Evolutionary conservation across 2,797 vertebrate genomes (phyloP), one percentile per base, ranked within the genome.

Genomic region (Myotis myotis): DNA sequence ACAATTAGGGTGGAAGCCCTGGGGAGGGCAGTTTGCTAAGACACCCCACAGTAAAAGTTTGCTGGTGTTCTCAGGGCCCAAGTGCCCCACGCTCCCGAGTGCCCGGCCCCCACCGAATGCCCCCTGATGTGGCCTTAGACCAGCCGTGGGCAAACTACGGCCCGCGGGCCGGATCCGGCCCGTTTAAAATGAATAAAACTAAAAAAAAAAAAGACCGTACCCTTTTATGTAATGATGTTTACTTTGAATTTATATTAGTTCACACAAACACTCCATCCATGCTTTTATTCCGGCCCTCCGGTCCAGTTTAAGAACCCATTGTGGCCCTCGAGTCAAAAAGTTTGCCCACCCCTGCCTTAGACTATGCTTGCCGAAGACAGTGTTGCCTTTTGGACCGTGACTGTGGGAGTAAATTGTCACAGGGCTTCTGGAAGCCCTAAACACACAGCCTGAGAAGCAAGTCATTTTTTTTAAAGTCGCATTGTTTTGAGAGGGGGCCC

Each of bases 1-100:
- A 33, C 96, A 89, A 19, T 96, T 93, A 97, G 93, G 80, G 41
- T 90, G 92, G 82, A 55, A 79, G 95, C 86, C 25, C 95, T 86
- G 94, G 88, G 79, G 96, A 94, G 89, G 72, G 8, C 93, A 70
- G 80, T 82, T 70, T 95, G 97, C 93, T 86, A 44, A 97, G 95
- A 97, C 62, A 38, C 4, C 80, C 80, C 80, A 78, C 49, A 25
- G 72, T 3, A 30, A 20, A 38, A 8, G 51, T 71, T 80, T 0
- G 44, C 38, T 74, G 82, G 60, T 82, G 6, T 22, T 66, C 92
- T 87, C 28, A 47, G 81, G 55, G 17, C 66, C 1, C 66, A 2
- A 41, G 76, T 71, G 60, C 82, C 78, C 68, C 17, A 6, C 92
- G 92, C 62, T 28, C 30, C 74, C 93, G 64, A 84, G 30, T 3